phyloP scores from a whole-genome alignment of 2,888 invertebrate genomes.

The Loripinus fragilis region DNA sequence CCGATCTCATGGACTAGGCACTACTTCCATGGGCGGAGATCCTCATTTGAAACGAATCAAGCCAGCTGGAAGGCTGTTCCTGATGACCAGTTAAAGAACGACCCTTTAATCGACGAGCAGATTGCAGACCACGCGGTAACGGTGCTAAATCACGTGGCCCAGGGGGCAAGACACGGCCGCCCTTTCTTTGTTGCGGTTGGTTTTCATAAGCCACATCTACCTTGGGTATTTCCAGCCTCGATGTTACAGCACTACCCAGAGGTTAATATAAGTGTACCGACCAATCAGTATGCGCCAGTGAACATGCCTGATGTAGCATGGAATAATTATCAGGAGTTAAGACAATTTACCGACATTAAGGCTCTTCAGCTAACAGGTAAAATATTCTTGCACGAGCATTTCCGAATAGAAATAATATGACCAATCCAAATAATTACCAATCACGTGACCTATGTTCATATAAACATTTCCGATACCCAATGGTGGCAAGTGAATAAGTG shows the following conservation, averaged over 20 bases:
- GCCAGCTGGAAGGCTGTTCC: conserved; percentile 66
- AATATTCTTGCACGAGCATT: no score
- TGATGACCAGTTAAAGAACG: conserved; percentile 77
- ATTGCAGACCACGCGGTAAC: conserved; percentile 88
- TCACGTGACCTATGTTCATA: no score
- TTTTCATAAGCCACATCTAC: conserved; percentile 95
- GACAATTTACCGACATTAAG: conserved; percentile 58
- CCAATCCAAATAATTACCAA: no score
- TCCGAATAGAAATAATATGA: no score
- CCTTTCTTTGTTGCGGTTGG: conserved; percentile 93
- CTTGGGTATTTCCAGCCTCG: conserved; percentile 91
- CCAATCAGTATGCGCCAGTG: conserved; percentile 64
- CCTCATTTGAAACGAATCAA: conserved; percentile 15
- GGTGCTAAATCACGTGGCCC: conserved; percentile 82
- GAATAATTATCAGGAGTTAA: conserved; percentile 62
- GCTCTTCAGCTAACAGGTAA: conserved; percentile 57
- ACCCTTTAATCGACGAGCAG: conserved; percentile 91
- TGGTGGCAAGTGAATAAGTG: no score
- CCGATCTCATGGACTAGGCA: conserved; percentile 67
- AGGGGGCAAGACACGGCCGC: conserved; percentile 54
- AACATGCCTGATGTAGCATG: conserved; percentile 70
- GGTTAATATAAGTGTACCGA: conserved; percentile 55
- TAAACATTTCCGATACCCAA: no score
- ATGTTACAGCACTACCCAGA: conserved; percentile 87
- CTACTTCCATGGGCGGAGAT: conserved; percentile 54